These are phyloP conservation scores for Trissolcus brochymenae DNA, from an alignment of 2,888 invertebrate genomes.

Conservation along the genomic window DNA sequence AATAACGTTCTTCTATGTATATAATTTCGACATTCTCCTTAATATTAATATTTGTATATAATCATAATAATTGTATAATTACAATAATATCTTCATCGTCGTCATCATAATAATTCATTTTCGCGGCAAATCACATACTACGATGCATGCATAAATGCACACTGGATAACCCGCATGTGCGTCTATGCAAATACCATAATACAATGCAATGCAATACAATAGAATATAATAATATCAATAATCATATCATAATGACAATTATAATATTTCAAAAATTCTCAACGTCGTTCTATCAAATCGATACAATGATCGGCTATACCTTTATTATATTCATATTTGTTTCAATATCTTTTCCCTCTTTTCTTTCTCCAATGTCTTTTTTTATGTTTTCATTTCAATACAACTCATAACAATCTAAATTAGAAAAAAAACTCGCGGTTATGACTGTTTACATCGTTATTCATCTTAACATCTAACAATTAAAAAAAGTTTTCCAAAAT, in stretches of 20 bases:
- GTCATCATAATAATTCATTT: slow-evolving; percentile 46
- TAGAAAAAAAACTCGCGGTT: slow-evolving; percentile 62
- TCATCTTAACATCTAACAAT: slow-evolving; percentile 69
- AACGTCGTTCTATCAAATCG: slow-evolving; percentile 70
- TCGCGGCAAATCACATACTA: slow-evolving; percentile 62
- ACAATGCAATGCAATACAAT: slow-evolving; percentile 37
- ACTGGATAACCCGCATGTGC: slow-evolving; percentile 34
- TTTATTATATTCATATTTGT: slow-evolving; percentile 41
- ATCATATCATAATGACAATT: slow-evolving; percentile 63
- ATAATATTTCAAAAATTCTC: slow-evolving; percentile 71
- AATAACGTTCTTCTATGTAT: slow-evolving; percentile 60
- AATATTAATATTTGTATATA: slow-evolving; percentile 59
- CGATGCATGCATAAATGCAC: slow-evolving; percentile 41
- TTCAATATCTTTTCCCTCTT: slow-evolving; percentile 33
- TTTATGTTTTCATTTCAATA: slow-evolving; percentile 60
- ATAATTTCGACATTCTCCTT: slow-evolving; percentile 58
- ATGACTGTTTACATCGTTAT: slow-evolving; percentile 65
- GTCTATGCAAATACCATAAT: slow-evolving; percentile 58
- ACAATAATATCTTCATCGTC: slow-evolving; percentile 66
- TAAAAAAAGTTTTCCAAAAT: slow-evolving; percentile 58
- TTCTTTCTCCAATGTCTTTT: slow-evolving; percentile 35
- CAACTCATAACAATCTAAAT: slow-evolving; percentile 65
- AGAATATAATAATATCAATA: slow-evolving; percentile 60
- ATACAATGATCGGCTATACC: slow-evolving; percentile 55
- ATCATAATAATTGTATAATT: slow-evolving; percentile 67